Percentiles rank a stretch among this genome's conserved stretches.
These are phyloP conservation scores for Nesometra sesokonis DNA, from an alignment of 35 echinoderm and acorn worm species.

Conservation along the genomic window DNA sequence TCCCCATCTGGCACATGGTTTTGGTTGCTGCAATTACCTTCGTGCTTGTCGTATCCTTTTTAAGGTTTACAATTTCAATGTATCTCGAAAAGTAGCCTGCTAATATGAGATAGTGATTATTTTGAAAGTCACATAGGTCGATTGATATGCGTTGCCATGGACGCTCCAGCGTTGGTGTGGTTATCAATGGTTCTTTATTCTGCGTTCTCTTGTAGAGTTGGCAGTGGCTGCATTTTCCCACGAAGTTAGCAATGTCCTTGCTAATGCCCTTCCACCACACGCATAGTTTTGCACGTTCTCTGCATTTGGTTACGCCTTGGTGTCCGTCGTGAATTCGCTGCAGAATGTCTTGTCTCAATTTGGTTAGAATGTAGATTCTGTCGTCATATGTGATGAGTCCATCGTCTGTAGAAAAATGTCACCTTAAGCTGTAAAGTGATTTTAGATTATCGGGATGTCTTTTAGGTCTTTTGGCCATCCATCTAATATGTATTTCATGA, in stretches of 20 bases:
- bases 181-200: conserved; percentile 38
- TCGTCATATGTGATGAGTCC: conserved; percentile 17
- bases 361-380: background rate
- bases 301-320: background rate
- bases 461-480: conserved; percentile 26
- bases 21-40: too few species aligned
- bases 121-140: conserved; percentile 36
- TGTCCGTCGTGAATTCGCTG: background rate
- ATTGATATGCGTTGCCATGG: conserved; percentile 47
- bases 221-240: conserved; percentile 9
- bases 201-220: conserved; percentile 12
- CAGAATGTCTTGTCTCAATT: background rate
- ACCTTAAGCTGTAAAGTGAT: conserved; percentile 19
- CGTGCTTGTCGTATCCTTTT: background rate
- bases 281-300: background rate
- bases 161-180: conserved; percentile 23
- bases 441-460: background rate
- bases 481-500: conserved; percentile 5
- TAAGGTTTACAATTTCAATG: background rate
- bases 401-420: conserved; percentile 39
- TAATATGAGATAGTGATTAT: conserved; percentile 20
- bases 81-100: background rate
- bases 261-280: conserved; percentile 43
- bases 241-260: conserved; percentile 31
- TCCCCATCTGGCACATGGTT: background rate